Base-by-base conservation (phyloP, 2,797 vertebrate species). In the Oreortyx pictus region DNA sequence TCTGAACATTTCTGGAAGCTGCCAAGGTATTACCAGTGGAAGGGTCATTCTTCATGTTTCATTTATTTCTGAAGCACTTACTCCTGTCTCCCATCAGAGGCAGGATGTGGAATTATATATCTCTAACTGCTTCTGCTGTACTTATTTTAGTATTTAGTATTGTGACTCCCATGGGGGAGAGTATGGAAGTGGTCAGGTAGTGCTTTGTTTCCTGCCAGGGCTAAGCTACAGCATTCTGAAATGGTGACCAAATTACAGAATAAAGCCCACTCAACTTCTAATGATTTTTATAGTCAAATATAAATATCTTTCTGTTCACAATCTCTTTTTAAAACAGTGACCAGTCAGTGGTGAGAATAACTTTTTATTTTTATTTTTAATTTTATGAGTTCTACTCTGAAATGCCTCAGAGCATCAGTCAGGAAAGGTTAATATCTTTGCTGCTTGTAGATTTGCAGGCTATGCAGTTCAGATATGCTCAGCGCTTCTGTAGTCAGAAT, bases 31-130 rank as follows among this genome's bases (percentile, higher is more conserved):
- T 78, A 47, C 5, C 33, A 85, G 17, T 19, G 20, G 25, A 82
- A 71, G 5, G 7, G 7, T 64, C 0, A 0, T 73, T 70, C 35
- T 88, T 11, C 7, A 82, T 43, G 43, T 39, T 64, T 47, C 0
- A 22, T 74, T 66, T 86, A 6, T 77, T 67, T 86, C 16, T 83
- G 20, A 71, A 64, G 14, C 3, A 35, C 4, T 7, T 4, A 37
- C 7, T 74, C 20, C 24, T 44, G 20, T 35, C 20, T 66, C 14
- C 44, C 18, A 50, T 43, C 20, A 87, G 23, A 41, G 9, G 44
- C 2, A 83, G 2, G 3, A 50, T 39, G 17, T 62, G 15, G 8
- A 15, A 31, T 76, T 79, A 44, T 9, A 65, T 29, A 2, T 2
- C 18, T 39, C 57, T 67, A 50, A 35, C 15, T 35, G 6, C 15